Percentiles rank a stretch among this genome's conserved stretches.
phyloP scores from a whole-genome alignment of 2,888 invertebrate species.

The Laspeyria flexula region DNA sequence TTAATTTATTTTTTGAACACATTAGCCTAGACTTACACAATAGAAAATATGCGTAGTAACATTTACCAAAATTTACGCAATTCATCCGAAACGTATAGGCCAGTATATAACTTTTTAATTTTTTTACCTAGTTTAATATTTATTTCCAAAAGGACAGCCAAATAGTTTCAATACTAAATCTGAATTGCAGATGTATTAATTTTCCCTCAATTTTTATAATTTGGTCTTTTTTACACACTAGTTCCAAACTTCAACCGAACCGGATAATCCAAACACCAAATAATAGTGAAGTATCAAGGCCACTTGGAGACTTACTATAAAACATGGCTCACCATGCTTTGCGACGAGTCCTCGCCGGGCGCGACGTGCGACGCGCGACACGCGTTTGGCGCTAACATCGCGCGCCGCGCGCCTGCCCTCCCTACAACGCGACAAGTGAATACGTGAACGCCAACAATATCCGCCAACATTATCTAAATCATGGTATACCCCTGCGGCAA shows the following conservation, averaged over 20 bases:
- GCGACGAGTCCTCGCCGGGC: slow-evolving; percentile 70
- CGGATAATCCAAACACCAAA: slow-evolving; percentile 80
- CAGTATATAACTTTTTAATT: slow-evolving; percentile 74
- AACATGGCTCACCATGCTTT: slow-evolving; percentile 71
- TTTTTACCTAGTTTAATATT: slow-evolving; percentile 76
- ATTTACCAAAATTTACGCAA: slow-evolving; percentile 85
- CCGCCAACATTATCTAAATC: slow-evolving; percentile 77
- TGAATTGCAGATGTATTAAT: slow-evolving; percentile 76
- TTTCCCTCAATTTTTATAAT: slow-evolving; percentile 67
- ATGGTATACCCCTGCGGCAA: slow-evolving; percentile 85
- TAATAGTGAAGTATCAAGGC: slow-evolving; percentile 85
- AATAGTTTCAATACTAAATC: slow-evolving; percentile 81
- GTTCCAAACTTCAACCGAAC: slow-evolving; percentile 83
- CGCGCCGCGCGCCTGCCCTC: slow-evolving; percentile 46
- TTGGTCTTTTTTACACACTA: slow-evolving; percentile 84
- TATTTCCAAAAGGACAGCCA: slow-evolving; percentile 85
- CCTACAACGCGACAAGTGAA: slow-evolving; percentile 51
- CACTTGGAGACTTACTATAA: slow-evolving; percentile 84
- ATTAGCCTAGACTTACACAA: slow-evolving; percentile 89
- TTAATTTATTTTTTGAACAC: slow-evolving; percentile 89
- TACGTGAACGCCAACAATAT: slow-evolving; percentile 72
- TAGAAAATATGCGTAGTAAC: slow-evolving; percentile 86
- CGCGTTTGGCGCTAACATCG: slow-evolving; percentile 35
- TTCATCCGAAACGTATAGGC: slow-evolving; percentile 84
- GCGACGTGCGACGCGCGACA: slow-evolving; percentile 27